Evolutionary conservation across 2,797 vertebrate species (phyloP).

Genomic region (Acanthis flammea): DNA sequence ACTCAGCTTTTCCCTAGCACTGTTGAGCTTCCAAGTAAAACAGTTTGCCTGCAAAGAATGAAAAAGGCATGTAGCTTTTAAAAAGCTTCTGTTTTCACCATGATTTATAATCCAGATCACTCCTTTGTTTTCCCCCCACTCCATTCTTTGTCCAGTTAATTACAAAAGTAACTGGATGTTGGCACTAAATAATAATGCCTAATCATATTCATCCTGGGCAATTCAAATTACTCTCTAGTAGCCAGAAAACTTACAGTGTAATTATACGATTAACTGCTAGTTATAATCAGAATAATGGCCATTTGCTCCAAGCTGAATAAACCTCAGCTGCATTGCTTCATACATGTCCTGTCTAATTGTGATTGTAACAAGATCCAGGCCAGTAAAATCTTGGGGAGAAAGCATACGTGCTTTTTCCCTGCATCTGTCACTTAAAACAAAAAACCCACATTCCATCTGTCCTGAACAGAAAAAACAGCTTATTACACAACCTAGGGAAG

Average conservation of each 20-base stretch:
- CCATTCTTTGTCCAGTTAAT: conserved; percentile 65
- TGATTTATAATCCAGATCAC: conserved; percentile 64
- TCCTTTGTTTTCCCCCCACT: conserved; percentile 47
- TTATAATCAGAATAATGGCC: conserved; percentile 65
- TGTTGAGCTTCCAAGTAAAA: conserved; percentile 54
- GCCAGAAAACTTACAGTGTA: conserved; percentile 69
- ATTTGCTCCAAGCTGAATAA: conserved; percentile 69
- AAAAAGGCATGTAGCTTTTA: conserved; percentile 39
- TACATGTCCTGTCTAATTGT: conserved; percentile 36
- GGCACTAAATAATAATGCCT: conserved; percentile 52
- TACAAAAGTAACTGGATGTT: conserved; percentile 69
- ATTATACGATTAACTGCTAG: conserved; percentile 73
- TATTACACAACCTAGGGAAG: conserved; percentile 73
- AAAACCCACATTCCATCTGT: conserved; percentile 70
- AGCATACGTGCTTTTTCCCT: conserved; percentile 61
- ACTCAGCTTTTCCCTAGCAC: neutral
- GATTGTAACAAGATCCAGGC: conserved; percentile 56
- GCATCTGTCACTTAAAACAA: conserved; percentile 68
- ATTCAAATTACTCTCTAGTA: conserved; percentile 65
- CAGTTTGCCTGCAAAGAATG: conserved; percentile 25
- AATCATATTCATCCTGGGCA: conserved; percentile 57
- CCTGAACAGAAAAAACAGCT: conserved; percentile 59
- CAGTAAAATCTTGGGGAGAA: conserved; percentile 50
- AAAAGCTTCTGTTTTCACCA: conserved; percentile 67
- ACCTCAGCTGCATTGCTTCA: conserved; percentile 56